Conservation (phyloP, 2,797 vertebrate genomes). For the Apogon hyalosoma region DNA sequence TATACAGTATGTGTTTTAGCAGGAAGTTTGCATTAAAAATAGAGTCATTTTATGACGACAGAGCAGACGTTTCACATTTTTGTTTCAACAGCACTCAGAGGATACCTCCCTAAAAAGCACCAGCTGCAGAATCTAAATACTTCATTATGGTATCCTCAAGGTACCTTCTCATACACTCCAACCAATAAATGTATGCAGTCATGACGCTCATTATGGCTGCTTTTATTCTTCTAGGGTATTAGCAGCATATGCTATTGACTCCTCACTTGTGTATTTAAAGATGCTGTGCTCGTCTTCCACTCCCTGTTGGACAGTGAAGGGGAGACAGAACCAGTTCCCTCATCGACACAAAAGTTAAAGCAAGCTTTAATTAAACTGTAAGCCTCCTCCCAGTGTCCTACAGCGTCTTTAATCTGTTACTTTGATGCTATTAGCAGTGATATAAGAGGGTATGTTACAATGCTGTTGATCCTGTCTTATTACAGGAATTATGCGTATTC, state of each 20-base stretch:
- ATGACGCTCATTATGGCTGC: conserved; percentile 26
- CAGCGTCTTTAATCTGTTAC: conserved; percentile 26
- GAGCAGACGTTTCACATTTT: conserved; percentile 30
- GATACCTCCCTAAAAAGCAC: conserved; percentile 10
- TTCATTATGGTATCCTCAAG: conserved; percentile 58
- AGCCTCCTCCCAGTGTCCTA: conserved; percentile 48
- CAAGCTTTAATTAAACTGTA: conserved; percentile 65
- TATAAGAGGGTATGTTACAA: conserved; percentile 17
- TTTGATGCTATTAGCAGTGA: conserved; percentile 17
- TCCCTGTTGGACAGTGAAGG: conserved; percentile 20
- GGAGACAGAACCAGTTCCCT: conserved; percentile 40
- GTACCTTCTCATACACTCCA: conserved; percentile 27
- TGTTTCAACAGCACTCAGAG: conserved; percentile 5
- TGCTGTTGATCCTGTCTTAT: conserved; percentile 10
- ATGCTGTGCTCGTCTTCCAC: conserved; percentile 8
- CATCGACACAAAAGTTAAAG: conserved; percentile 52
- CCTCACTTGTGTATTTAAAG: conserved; percentile 21
- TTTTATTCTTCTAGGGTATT: conserved; percentile 47
- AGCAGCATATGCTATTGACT: conserved; percentile 36
- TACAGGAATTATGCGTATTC: background rate
- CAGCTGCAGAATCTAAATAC: conserved; percentile 54
- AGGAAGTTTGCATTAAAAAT: background rate
- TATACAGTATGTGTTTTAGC: background rate
- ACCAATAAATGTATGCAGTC: conserved; percentile 47
- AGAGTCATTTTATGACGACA: background rate